Base-by-base conservation (phyloP, 2,797 vertebrate species). In the Florisuga fusca region DNA sequence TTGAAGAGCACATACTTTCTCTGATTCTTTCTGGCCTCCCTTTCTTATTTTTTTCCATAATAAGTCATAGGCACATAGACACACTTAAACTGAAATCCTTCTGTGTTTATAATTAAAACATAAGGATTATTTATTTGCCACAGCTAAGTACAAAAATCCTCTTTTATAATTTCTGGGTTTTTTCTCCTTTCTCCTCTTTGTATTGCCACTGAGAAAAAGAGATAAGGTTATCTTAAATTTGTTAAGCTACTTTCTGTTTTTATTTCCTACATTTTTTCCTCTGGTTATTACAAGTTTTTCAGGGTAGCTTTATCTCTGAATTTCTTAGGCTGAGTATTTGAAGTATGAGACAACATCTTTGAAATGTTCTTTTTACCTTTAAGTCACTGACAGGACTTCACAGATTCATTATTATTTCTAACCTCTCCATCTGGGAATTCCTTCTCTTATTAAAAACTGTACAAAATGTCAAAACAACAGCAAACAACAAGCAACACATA, bases 401-500 rank as follows among this genome's bases (percentile, higher is more conserved):
- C 5, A 48, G 11, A 62, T 89, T 79, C 31, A 10, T 84, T 82
- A 84, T 76, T 87, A 57, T 71, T 84, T 46, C 31, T 48, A 73
- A 79, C 73, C 31, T 18, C 20, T 76, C 53, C 46, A n/a, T 3
- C 14, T 89, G 54, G 38, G 45, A 92, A 59, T 67, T 90, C 27
- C 9, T 71, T 64, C 14, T 68, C 19, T 31, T 93, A 84, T 82
- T 82, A 87, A 90, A 95, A 90, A 69, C n/a, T 73, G 25, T 79
- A 41, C 31, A 51, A 79, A 69, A 82, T 58, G 8, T 78, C 55
- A 86, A 84, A 90, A 59, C 6, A n/a, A n/a, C 12, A 53, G 57
- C 36, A 84, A 73, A 55, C 15, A 89, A n/a, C 21, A 71, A 88
- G 29, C 12, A 76, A 66, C 8, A 0, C 1, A 12, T n/a, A 69